A percentile compares a stretch with the other conserved stretches of the same genome.
These are phyloP conservation scores for Proctacanthus coquilletti DNA, from an alignment of 1,140 invertebrate genomes.

Conservation along the genomic window DNA sequence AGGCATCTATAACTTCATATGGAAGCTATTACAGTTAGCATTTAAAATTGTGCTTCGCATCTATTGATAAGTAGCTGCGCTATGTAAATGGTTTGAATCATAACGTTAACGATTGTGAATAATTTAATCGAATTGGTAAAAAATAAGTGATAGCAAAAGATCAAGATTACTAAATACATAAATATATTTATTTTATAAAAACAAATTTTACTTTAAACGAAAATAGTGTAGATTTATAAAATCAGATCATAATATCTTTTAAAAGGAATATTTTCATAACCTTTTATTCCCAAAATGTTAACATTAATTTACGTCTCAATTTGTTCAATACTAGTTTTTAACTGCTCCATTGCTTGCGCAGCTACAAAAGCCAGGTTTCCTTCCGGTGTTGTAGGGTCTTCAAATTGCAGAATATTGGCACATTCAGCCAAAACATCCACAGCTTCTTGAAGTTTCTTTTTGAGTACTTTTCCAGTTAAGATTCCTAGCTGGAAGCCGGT, in stretches of 20 bases:
- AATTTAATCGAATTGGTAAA: too few species aligned
- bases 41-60: too few species aligned
- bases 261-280: neutral
- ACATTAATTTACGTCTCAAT: neutral
- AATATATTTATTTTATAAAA: neutral
- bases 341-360: constrained; percentile 39
- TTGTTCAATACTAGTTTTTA: constrained; percentile 43
- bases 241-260: neutral
- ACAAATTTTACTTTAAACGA: neutral
- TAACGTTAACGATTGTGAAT: too few species aligned
- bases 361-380: constrained; percentile 49
- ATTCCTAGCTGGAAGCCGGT: constrained; percentile 40
- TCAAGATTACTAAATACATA: neutral
- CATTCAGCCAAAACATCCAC: constrained; percentile 40
- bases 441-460: constrained; percentile 46
- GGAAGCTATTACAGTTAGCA: too few species aligned
- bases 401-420: constrained; percentile 44
- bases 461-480: constrained; percentile 42
- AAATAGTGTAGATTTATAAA: neutral
- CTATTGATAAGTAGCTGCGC: too few species aligned
- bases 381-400: constrained; percentile 49
- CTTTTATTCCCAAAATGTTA: neutral
- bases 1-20: too few species aligned
- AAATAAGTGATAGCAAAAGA: neutral
- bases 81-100: too few species aligned